Base-by-base conservation (phyloP, 2,797 vertebrate species). In the Melanotaenia nigrans region DNA sequence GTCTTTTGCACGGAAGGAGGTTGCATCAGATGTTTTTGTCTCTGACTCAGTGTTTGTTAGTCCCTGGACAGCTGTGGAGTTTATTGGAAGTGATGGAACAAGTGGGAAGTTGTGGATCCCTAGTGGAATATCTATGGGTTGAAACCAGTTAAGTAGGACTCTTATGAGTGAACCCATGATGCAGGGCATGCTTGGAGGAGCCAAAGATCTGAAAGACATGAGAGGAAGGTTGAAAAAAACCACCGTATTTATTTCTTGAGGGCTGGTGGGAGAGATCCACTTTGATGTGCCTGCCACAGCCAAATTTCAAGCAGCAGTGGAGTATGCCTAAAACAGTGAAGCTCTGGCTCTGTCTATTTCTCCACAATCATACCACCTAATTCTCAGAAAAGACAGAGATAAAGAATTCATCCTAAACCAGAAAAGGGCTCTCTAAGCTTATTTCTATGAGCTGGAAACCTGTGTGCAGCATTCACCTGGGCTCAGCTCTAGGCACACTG, bases 271-370 rank as follows among this genome's bases (percentile, higher is more conserved):
- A 85, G 70, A 65, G 88, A 79, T 86, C 70, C 65, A 72, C 86
- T 91, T 89, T 91, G 89, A 93, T 89, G 87, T 83, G 82, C 70
- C 85, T 88, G 84, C 84, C 73, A 80, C 75, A 61, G 76, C 47
- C 56, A 84, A 82, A 78, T 76, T 79, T 87, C 75, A 73, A 68
- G 75, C 65, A 75, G 73, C 70, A 83, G 70, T 45, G 65, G 77
- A 56, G 61, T 75, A 73, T 68, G 73, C 63, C 68, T 69, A 73
- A 81, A 81, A 89, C 66, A 55, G 80, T 22, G 24, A 68, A 71
- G 61, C 77, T 71, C 65, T 36, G 65, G 71, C 57, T 78, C 30
- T 38, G n/a, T 45, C 58, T 67, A 66, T 71, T 68, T 80, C 54
- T 73, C 58, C 1, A 51, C 49, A 59, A 65, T 85, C 65, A 62